A percentile compares a stretch with the other conserved stretches of the same genome.
phyloP scores from a whole-genome alignment of 2,797 vertebrate species.

The Xenops minutus region DNA sequence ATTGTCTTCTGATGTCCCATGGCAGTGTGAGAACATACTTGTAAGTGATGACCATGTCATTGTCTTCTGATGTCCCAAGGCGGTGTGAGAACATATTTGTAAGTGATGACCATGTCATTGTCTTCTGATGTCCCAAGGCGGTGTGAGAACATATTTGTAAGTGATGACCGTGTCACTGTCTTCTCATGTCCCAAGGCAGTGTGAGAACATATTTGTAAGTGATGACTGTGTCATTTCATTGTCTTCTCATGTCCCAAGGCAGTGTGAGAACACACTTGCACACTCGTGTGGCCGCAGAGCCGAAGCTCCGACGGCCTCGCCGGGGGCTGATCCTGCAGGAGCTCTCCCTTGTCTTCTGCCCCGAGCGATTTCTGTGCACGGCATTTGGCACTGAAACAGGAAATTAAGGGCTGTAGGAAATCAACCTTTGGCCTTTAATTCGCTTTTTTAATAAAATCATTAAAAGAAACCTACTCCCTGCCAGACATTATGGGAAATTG shows the following conservation, averaged over 20 bases:
- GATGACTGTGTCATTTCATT: background rate
- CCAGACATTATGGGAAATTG: conserved; percentile 63
- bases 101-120: background rate
- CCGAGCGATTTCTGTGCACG: background rate
- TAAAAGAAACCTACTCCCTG: conserved; percentile 55
- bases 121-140: background rate
- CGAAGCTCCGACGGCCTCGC: background rate
- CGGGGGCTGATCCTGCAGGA: background rate
- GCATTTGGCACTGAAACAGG: conserved; percentile 62
- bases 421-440: conserved; percentile 76
- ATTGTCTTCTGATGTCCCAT: background rate
- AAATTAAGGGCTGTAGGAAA: conserved; percentile 76
- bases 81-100: background rate
- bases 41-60: background rate
- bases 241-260: too few species aligned
- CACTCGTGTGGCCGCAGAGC: rapidly evolving
- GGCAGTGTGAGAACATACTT: background rate
- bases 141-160: background rate
- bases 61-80: background rate
- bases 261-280: background rate
- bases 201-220: background rate
- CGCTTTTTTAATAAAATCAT: conserved; percentile 77
- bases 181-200: background rate
- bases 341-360: conserved; percentile 8
- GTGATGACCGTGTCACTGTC: background rate